These are phyloP conservation scores for Chrysemys picta DNA, from an alignment of 2,113 vertebrate genomes.

Conservation along the genomic window DNA sequence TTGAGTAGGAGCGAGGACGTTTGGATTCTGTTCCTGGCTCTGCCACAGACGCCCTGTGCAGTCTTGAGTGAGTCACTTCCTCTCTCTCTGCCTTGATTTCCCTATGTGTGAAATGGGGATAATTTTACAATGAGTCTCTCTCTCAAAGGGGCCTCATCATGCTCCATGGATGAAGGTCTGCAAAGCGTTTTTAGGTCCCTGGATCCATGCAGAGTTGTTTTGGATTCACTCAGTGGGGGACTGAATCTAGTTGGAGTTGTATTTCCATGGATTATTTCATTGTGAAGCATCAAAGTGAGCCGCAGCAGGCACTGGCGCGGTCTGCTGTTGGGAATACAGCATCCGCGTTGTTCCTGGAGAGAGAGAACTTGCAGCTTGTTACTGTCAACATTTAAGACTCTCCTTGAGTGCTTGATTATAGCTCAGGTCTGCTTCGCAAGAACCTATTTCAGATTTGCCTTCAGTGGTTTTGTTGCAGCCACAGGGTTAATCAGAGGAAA, in stretches of 20 bases:
- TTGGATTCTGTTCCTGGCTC: rapidly evolving
- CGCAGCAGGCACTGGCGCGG: neutral
- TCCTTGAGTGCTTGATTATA: neutral
- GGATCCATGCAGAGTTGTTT: neutral
- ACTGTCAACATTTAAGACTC: too few relatives aligned
- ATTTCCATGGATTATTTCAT: rapidly evolving
- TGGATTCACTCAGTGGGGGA: neutral
- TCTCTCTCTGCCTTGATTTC: neutral
- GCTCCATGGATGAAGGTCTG: neutral
- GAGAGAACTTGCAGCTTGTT: rapidly evolving
- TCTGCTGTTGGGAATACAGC: rapidly evolving
- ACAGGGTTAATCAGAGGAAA: neutral
- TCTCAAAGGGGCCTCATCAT: neutral
- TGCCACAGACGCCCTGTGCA: neutral
- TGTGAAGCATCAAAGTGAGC: rapidly evolving
- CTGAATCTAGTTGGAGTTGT: rapidly evolving
- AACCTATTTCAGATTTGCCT: neutral
- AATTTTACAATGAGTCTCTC: neutral
- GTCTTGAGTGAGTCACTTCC: neutral
- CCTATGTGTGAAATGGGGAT: neutral
- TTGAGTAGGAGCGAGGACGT: neutral
- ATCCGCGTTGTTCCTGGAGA: neutral
- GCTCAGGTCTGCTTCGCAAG: neutral
- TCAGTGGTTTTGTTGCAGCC: neutral
- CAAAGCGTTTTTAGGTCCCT: neutral